Conservation (phyloP, 2,888 invertebrate species). For the Torymus auratus region DNA sequence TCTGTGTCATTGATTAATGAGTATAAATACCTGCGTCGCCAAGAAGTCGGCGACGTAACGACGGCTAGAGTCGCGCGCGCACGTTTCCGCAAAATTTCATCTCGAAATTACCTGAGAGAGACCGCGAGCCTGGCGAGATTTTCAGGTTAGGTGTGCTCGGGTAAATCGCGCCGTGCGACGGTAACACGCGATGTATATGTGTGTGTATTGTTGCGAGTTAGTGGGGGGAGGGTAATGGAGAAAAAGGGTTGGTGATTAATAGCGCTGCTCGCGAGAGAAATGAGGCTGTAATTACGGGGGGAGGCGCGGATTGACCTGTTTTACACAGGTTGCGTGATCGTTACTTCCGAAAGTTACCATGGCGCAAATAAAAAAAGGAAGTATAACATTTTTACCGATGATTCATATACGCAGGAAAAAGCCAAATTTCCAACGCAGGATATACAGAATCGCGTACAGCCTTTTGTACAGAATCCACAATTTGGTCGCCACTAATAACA, state of each 20-base stretch:
- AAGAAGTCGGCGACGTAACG: background rate
- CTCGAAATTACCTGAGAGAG: conserved; percentile 33
- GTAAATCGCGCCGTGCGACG: no score
- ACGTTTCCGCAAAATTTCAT: conserved; percentile 50
- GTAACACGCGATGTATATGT: no score
- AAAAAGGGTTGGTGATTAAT: conserved; percentile 45
- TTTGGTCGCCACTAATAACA: background rate
- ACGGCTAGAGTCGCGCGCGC: background rate
- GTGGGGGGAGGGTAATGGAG: background rate
- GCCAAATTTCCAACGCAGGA: no score
- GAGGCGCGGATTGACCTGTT: conserved; percentile 11
- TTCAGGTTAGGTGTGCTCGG: no score
- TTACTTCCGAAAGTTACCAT: no score
- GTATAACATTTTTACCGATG: no score
- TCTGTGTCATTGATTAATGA: conserved; percentile 65
- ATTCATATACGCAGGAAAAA: no score
- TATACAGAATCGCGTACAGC: no score
- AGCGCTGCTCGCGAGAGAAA: background rate
- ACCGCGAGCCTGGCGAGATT: no score
- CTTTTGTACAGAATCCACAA: background rate
- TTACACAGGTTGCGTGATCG: background rate
- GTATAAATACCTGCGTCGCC: conserved; percentile 62
- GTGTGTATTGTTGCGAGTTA: no score
- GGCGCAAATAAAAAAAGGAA: no score
- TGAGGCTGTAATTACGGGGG: conserved; percentile 4